Conservation (phyloP, 2,113 vertebrate genomes). For the Hypanus sabinus region DNA sequence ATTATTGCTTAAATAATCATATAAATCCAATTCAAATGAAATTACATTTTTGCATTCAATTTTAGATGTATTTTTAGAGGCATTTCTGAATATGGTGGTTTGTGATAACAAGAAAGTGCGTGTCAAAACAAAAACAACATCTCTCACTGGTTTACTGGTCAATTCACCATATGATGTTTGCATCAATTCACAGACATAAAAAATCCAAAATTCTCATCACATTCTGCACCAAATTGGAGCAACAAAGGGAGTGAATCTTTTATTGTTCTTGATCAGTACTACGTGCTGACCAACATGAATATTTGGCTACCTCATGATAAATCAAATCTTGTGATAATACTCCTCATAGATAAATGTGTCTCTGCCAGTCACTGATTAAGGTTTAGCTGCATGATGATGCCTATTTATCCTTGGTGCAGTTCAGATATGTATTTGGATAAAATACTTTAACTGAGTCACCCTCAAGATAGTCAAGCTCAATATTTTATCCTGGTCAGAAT, state of each 20-base stretch:
- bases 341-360: not conserved
- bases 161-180: not conserved
- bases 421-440: too few relatives aligned
- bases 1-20: not conserved
- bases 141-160: not conserved
- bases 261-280: not conserved
- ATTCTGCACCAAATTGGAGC: not conserved
- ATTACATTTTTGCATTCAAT: conserved; percentile 16
- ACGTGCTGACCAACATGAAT: not conserved
- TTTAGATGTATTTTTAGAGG: not conserved
- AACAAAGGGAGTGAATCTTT: not conserved
- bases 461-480: too few relatives aligned
- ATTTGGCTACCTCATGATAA: not conserved
- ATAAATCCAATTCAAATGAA: not conserved
- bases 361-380: not conserved
- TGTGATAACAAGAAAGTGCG: not conserved
- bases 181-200: not conserved
- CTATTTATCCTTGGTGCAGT: too few relatives aligned
- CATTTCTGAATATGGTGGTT: not conserved
- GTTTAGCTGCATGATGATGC: too few relatives aligned
- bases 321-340: not conserved
- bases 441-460: too few relatives aligned
- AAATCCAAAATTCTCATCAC: not conserved
- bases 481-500: too few relatives aligned
- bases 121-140: not conserved